Percentiles rank a stretch among this genome's conserved stretches.
Conservation (phyloP, 2,797 vertebrate genomes). For the Sternotherus odoratus region DNA sequence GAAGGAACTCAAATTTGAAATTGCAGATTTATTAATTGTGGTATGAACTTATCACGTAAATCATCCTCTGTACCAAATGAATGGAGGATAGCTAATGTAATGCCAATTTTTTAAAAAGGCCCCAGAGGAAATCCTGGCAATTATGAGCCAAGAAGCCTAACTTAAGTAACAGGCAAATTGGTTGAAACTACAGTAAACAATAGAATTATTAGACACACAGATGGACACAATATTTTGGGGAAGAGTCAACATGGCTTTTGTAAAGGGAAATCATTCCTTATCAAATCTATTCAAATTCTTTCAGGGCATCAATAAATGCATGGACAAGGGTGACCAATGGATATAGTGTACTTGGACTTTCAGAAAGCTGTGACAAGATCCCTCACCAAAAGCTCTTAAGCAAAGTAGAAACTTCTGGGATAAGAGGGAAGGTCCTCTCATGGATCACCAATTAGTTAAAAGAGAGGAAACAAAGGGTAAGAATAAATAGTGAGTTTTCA, state of each 20-base stretch:
- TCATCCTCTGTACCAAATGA: neutral
- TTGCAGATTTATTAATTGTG: neutral
- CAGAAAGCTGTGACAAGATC: neutral
- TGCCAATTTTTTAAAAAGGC: neutral
- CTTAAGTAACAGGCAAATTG: neutral
- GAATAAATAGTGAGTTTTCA: neutral
- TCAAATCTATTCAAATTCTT: neutral
- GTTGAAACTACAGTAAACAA: neutral
- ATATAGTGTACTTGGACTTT: neutral
- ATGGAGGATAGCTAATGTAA: neutral
- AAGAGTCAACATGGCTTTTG: neutral
- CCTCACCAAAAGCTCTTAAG: neutral
- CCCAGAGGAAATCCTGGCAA: neutral
- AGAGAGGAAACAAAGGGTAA: neutral
- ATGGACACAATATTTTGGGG: neutral
- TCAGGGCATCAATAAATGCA: neutral
- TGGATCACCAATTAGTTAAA: neutral
- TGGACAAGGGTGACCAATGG: neutral
- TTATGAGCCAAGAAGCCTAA: neutral
- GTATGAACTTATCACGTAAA: neutral
- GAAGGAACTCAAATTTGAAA: neutral
- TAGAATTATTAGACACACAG: neutral
- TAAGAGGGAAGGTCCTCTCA: neutral
- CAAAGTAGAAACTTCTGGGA: neutral
- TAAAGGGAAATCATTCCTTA: neutral